Evolutionary conservation across 2,888 invertebrate species (phyloP).

Genomic region (Ditula angustiorana): DNA sequence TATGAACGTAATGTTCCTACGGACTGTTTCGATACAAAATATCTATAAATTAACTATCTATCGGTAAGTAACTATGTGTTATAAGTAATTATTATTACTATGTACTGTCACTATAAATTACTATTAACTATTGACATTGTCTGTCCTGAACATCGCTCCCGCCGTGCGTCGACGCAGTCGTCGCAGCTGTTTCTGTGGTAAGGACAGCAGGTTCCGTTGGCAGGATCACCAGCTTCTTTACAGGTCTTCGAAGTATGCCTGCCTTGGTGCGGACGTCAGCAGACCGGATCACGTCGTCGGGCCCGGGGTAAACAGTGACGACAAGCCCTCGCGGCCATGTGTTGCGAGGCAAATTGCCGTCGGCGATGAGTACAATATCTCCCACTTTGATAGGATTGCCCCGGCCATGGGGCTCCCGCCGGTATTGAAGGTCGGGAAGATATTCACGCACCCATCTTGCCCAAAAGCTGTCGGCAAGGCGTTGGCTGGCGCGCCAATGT

Average conservation of each 20-base stretch:
- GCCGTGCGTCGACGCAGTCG: too few relatives aligned
- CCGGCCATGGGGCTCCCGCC: slow-evolving; percentile 38
- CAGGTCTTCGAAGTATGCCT: too few relatives aligned
- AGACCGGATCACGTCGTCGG: neutral
- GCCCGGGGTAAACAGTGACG: neutral
- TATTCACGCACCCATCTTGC: neutral
- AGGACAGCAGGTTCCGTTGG: neutral
- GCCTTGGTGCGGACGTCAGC: neutral
- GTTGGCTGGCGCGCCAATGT: slow-evolving; percentile 27
- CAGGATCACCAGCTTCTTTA: neutral
- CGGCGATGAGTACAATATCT: slow-evolving; percentile 8
- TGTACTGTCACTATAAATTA: too few relatives aligned
- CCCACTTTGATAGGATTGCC: too few relatives aligned
- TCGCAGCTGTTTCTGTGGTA: too few relatives aligned
- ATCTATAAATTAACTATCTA: too few relatives aligned
- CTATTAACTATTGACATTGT: too few relatives aligned
- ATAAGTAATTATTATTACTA: too few relatives aligned
- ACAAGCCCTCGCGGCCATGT: neutral
- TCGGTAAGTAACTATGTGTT: too few relatives aligned
- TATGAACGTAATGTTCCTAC: too few relatives aligned
- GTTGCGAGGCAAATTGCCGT: slow-evolving; percentile 14
- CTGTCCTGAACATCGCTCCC: too few relatives aligned
- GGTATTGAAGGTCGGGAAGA: slow-evolving; percentile 36
- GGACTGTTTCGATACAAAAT: too few relatives aligned
- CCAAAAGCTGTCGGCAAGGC: neutral